Evolutionary conservation across 2,888 invertebrate species (phyloP).

Genomic region (Rhopalosiphum nymphaeae): DNA sequence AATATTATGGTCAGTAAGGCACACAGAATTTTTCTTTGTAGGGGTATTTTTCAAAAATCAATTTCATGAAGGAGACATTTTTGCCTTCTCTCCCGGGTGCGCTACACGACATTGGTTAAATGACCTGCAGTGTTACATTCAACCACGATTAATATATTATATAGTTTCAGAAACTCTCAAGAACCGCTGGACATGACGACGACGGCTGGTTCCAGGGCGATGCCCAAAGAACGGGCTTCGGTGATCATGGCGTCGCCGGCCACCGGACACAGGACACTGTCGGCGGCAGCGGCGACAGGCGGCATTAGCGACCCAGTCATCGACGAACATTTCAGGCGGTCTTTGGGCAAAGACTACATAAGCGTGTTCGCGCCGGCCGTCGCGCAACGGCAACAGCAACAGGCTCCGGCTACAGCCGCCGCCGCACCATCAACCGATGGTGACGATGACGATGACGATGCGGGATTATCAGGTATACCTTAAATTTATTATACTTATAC

Average conservation of each 20-base stretch:
- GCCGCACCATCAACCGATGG: background rate
- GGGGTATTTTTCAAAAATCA: no score
- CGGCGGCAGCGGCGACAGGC: slow-evolving; percentile 15
- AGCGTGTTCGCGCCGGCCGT: slow-evolving; percentile 71
- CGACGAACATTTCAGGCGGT: slow-evolving; percentile 95
- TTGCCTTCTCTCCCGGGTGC: background rate
- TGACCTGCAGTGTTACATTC: background rate
- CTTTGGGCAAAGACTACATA: slow-evolving; percentile 86
- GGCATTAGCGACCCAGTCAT: slow-evolving; percentile 88
- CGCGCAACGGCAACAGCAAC: slow-evolving; percentile 46
- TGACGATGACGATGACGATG: slow-evolving; percentile 13
- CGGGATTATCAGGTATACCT: slow-evolving; percentile 55
- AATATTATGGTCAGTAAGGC: no score
- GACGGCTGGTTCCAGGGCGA: slow-evolving; percentile 33
- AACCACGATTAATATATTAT: background rate
- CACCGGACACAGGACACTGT: slow-evolving; percentile 12
- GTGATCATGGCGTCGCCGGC: slow-evolving; percentile 46
- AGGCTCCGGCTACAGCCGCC: background rate
- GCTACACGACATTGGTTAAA: background rate
- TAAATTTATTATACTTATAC: background rate
- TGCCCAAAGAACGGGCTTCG: slow-evolving; percentile 59
- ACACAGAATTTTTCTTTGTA: no score
- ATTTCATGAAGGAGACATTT: no score
- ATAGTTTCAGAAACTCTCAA: slow-evolving; percentile 66
- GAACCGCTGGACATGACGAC: slow-evolving; percentile 68